phyloP scores from a whole-genome alignment of 2,113 vertebrate species.

The Herpetotheres cachinnans region DNA sequence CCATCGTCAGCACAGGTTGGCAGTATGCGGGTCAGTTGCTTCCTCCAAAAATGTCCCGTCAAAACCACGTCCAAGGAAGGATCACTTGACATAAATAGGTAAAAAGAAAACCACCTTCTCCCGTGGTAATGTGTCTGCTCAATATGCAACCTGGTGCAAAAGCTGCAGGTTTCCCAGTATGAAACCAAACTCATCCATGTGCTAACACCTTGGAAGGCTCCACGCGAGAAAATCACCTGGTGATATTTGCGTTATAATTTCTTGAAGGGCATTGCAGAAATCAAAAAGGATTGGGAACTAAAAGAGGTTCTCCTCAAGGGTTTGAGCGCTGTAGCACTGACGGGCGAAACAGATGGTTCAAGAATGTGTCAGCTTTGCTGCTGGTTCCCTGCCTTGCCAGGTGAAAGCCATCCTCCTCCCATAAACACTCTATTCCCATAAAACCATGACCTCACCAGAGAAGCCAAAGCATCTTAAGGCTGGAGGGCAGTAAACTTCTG shows the following conservation, averaged over 20 bases:
- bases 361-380: neutral
- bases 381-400: neutral
- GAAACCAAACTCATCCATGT: neutral
- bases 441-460: neutral
- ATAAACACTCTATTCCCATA: neutral
- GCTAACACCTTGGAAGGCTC: neutral
- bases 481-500: neutral
- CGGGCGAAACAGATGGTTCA: fast-evolving
- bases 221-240: neutral
- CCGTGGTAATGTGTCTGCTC: neutral
- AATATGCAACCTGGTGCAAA: neutral
- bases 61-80: neutral
- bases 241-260: neutral
- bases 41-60: neutral
- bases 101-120: neutral
- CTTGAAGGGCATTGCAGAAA: neutral
- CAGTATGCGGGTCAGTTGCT: neutral
- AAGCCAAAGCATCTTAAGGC: neutral
- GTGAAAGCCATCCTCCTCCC: neutral
- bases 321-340: neutral
- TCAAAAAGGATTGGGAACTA: neutral
- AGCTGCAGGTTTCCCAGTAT: neutral
- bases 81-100: neutral
- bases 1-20: neutral
- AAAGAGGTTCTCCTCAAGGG: neutral